A percentile compares a stretch with the other conserved stretches of the same genome.
These are phyloP conservation scores for Labrus mixtus DNA, from an alignment of 2,113 vertebrate genomes.

Conservation along the genomic window DNA sequence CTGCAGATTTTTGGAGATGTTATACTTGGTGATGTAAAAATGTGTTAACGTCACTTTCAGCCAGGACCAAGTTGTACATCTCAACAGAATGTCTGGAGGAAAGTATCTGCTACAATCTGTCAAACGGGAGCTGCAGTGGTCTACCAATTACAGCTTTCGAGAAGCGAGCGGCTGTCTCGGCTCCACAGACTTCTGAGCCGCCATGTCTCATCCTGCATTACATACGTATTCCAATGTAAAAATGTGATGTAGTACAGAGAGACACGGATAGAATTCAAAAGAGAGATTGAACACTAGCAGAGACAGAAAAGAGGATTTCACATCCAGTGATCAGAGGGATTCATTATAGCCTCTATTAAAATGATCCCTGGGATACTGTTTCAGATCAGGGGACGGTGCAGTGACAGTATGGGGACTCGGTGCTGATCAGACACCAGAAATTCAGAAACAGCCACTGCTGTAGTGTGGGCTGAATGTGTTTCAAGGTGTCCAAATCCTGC, in stretches of 20 bases:
- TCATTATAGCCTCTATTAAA: constrained; percentile 47
- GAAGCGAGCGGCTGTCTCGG: constrained; percentile 70
- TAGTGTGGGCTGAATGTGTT: constrained; percentile 20
- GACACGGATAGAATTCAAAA: constrained; percentile 37
- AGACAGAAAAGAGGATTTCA: constrained; percentile 16
- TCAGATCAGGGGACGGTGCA: neutral
- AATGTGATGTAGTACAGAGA: constrained; percentile 52
- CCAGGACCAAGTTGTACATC: constrained; percentile 62
- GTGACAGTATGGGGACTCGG: constrained; percentile 24
- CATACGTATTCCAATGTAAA: constrained; percentile 53
- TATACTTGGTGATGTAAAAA: constrained; percentile 74
- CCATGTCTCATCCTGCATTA: constrained; percentile 64
- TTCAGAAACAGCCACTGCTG: constrained; percentile 20
- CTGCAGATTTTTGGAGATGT: constrained; percentile 64
- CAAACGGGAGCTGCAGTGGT: constrained; percentile 54
- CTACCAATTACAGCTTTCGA: constrained; percentile 76
- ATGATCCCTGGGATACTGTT: constrained; percentile 39
- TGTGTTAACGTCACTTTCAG: constrained; percentile 67
- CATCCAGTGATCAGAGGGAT: constrained; percentile 44
- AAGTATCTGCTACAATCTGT: constrained; percentile 71
- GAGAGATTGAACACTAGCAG: constrained; percentile 12
- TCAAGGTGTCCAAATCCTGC: constrained; percentile 30
- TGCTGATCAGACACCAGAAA: constrained; percentile 34
- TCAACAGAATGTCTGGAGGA: constrained; percentile 62
- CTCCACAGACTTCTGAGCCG: constrained; percentile 44